These are phyloP conservation scores for Protosalanx chinensis DNA, from an alignment of 2,797 vertebrate genomes.

Conservation along the genomic window DNA sequence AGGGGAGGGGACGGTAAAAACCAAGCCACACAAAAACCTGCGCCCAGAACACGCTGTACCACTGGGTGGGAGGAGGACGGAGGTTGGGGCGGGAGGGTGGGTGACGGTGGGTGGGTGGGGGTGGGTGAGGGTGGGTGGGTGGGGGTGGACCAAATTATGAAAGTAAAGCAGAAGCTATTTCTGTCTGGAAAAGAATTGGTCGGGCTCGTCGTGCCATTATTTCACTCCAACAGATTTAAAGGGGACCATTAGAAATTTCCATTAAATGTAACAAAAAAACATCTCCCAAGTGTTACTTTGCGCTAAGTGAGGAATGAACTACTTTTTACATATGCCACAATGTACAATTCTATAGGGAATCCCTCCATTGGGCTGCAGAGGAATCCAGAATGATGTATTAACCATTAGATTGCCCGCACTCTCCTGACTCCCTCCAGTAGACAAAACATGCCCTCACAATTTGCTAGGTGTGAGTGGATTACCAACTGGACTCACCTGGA, in stretches of 20 bases:
- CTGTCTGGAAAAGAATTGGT: conserved; percentile 55
- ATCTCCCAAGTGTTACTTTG: conserved; percentile 69
- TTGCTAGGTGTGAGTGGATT: conserved; percentile 48
- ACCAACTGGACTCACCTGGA: conserved; percentile 50
- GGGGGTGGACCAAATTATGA: conserved; percentile 55
- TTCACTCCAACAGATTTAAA: conserved; percentile 71
- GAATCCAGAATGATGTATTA: neutral
- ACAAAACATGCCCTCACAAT: conserved; percentile 49
- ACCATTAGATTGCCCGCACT: conserved; percentile 36
- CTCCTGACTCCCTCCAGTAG: conserved; percentile 54
- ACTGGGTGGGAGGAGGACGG: conserved; percentile 28
- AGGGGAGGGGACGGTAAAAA: conserved; percentile 11
- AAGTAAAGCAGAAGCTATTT: conserved; percentile 61
- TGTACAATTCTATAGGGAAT: conserved; percentile 33
- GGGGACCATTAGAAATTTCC: conserved; percentile 72
- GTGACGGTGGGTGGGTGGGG: conserved; percentile 40
- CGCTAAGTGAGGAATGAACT: conserved; percentile 76
- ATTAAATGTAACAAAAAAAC: conserved; percentile 70
- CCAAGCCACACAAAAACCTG: neutral
- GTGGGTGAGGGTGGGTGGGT: conserved; percentile 40
- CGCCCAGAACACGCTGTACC: neutral
- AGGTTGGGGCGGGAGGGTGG: conserved; percentile 31
- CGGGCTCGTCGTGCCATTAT: conserved; percentile 60
- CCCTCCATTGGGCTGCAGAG: neutral
- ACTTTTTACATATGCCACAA: conserved; percentile 73